Evolutionary conservation across 2,888 invertebrate genomes (phyloP), one percentile per base, ranked within the genome.

Genomic region (Trichacis sp.): DNA sequence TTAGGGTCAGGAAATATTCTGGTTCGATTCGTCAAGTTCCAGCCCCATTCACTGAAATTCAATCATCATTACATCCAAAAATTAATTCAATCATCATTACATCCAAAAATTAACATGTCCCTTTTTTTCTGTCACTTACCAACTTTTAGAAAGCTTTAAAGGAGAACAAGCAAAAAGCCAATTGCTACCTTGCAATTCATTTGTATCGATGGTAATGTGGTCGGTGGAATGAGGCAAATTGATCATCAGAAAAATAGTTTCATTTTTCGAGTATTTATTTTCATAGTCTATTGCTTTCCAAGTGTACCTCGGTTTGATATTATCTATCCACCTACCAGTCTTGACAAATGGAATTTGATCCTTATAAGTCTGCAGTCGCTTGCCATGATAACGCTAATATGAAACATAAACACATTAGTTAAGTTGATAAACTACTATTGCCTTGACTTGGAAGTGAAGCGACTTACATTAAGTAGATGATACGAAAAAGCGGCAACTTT

Each of bases 111-210:
- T 8, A 3, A 8, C 24, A 24, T 24, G 3, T 24, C 24, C 4
- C 8, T 36, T 11, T 36, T 4, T 36, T 36, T 36, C 4, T 8
- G 24, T 3, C 8, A 24, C 8, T 85, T 85, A 91, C 91, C 92
- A 92, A 78, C 88, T 86, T 87, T 89, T 86, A 66, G 88, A 86
- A 9, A 85, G 80, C 17, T 85, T 84, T 64, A 87, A 86, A 1
- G 92, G 91, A 55, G 88, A 87, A 77, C 94, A 95, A 12, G 90
- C 92, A 77, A 90, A 93, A 14, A 94, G 83, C 95, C 95, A 95
- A 67, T 93, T 91, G 43, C 87, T 88, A 18, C 88, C 87, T 47
- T 90, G 89, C 11, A 92, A 85, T 80, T 93, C 92, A 0, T 90
- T 80, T 0, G 90, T 87, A 74, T 93, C 89, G 1, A 94, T 86